Percentiles rank a stretch among this genome's conserved stretches.
These are phyloP conservation scores for Synodontis membranacea DNA, from an alignment of 2,113 vertebrate genomes.

Conservation along the genomic window DNA sequence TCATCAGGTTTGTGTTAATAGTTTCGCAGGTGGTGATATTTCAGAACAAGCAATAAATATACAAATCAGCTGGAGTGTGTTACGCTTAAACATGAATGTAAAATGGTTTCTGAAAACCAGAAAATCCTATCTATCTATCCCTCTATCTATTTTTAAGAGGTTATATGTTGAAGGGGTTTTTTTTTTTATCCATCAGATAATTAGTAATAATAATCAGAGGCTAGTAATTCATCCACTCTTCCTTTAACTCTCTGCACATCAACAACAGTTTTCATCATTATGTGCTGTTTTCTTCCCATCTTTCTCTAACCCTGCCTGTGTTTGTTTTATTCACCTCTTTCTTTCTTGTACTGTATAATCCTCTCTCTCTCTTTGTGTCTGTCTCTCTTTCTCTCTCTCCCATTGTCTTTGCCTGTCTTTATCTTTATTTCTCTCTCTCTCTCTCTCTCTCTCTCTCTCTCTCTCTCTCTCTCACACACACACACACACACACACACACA, in stretches of 20 bases:
- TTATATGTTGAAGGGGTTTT: neutral
- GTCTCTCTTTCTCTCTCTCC: neutral
- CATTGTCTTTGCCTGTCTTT: no score
- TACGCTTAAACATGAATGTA: neutral
- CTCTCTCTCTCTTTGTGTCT: neutral
- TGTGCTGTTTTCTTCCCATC: neutral
- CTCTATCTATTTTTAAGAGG: no score
- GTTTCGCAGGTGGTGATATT: neutral
- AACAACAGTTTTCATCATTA: neutral
- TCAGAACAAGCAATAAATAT: neutral
- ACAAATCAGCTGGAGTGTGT: neutral
- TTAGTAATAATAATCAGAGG: neutral
- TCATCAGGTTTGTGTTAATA: neutral
- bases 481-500: no score
- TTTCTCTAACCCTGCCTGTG: neutral
- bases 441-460: neutral
- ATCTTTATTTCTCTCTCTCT: neutral
- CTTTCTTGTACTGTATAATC: neutral
- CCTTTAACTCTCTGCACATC: neutral
- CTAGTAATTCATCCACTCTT: neutral
- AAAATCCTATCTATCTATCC: neutral
- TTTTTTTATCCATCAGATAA: neutral
- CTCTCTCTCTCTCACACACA: neutral
- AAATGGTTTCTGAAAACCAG: neutral
- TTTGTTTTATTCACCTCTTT: neutral